Conservation (phyloP, 2,113 vertebrate species). For the Jacana jacana region DNA sequence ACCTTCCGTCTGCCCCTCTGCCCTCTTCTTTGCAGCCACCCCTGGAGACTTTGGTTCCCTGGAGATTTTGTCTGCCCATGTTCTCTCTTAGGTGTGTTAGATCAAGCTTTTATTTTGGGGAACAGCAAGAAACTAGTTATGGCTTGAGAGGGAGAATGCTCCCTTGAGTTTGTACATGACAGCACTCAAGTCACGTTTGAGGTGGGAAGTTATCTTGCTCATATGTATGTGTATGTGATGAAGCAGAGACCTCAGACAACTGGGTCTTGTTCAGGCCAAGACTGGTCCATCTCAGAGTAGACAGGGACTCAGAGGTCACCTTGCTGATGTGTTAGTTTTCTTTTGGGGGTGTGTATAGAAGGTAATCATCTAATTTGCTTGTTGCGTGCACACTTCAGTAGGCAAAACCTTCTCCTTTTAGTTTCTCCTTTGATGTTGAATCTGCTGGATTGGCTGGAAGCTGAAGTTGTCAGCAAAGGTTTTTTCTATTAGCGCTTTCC, state of each 20-base stretch:
- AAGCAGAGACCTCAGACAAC: background rate
- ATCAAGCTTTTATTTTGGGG: background rate
- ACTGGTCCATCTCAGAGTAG: background rate
- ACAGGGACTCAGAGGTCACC: background rate
- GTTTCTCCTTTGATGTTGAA: background rate
- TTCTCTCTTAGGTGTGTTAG: background rate
- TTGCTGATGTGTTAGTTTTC: background rate
- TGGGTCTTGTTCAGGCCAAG: background rate
- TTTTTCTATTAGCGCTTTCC: background rate
- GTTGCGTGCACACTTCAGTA: background rate
- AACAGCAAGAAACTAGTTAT: background rate
- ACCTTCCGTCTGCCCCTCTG: background rate
- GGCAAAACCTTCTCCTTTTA: background rate
- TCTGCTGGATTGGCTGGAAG: background rate
- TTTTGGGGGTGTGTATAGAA: background rate
- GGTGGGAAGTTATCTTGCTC: background rate
- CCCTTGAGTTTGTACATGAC: background rate
- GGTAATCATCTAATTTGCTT: background rate
- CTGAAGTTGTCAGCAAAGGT: background rate
- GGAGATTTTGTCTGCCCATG: accelerated
- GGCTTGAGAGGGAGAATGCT: background rate
- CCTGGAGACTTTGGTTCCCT: background rate
- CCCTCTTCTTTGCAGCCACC: background rate
- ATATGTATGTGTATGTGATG: accelerated
- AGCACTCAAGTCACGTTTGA: background rate